Conservation (phyloP, 2,888 invertebrate genomes). For the Luperina testacea region DNA sequence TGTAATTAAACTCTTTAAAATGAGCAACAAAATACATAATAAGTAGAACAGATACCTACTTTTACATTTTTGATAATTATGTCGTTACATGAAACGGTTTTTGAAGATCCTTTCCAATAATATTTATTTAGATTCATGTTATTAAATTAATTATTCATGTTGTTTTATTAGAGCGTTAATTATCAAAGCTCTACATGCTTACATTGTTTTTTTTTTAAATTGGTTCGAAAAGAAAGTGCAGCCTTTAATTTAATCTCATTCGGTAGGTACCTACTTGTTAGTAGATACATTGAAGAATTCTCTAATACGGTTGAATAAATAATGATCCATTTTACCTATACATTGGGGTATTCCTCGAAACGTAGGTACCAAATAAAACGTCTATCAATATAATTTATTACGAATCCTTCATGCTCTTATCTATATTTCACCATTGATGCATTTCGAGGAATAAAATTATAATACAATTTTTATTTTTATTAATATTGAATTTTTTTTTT, state of each 20-base stretch:
- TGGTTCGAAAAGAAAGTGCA: not conserved
- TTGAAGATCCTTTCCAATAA: conserved; percentile 10
- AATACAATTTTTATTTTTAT: too few species aligned
- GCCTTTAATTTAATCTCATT: not conserved
- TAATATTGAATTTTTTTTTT: too few species aligned
- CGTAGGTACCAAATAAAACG: too few species aligned
- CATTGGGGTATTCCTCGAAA: too few species aligned
- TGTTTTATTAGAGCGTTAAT: not conserved
- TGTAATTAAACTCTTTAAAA: conserved; percentile 50
- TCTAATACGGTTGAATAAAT: not conserved
- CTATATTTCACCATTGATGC: too few species aligned
- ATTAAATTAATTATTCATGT: too few species aligned
- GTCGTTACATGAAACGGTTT: conserved; percentile 8
- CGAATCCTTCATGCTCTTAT: too few species aligned
- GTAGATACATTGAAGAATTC: not conserved
- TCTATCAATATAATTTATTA: too few species aligned
- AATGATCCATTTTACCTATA: not conserved
- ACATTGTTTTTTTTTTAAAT: not conserved
- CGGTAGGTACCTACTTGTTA: not conserved
- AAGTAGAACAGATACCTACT: conserved; percentile 5
- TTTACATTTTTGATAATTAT: conserved; percentile 11
- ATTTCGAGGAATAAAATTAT: too few species aligned
- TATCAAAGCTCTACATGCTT: not conserved
- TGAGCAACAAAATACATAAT: conserved; percentile 20
- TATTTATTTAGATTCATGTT: not conserved